Percentiles rank a stretch among this genome's conserved stretches.
These are phyloP conservation scores for Corynorhinus townsendii DNA, from an alignment of 2,113 vertebrate genomes.

Conservation along the genomic window DNA sequence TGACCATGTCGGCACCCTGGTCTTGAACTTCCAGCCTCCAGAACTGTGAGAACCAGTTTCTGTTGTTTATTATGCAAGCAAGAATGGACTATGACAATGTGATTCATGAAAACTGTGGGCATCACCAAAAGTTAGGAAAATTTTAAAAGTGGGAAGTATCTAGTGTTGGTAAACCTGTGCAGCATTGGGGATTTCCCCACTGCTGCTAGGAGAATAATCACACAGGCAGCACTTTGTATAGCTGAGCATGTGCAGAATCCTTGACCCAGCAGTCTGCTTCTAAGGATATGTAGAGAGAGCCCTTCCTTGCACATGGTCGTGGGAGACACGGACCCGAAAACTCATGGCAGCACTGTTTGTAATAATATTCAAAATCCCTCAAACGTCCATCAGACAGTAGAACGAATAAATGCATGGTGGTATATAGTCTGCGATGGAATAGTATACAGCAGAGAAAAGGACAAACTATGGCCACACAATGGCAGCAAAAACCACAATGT, in stretches of 20 bases:
- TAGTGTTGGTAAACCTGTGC: neutral
- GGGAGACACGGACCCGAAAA: neutral
- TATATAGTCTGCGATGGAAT: neutral
- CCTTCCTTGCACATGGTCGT: neutral
- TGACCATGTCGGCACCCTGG: accelerated
- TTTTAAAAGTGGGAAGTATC: too few relatives aligned
- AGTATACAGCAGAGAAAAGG: neutral
- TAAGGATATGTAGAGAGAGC: neutral
- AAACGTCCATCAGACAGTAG: neutral
- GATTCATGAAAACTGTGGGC: neutral
- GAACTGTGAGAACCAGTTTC: neutral
- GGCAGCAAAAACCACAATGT: neutral
- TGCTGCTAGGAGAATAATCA: neutral
- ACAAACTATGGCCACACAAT: neutral
- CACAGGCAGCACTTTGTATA: neutral
- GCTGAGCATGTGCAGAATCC: neutral
- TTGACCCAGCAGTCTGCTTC: too few relatives aligned
- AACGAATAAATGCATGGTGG: neutral
- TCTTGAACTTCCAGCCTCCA: neutral
- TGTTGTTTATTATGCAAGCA: neutral
- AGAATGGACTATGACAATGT: neutral
- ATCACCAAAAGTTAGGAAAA: neutral
- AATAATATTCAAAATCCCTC: neutral
- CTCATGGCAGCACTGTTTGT: neutral
- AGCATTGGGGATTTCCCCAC: neutral